Conservation (phyloP, 2,888 invertebrate species). For the Drosophila borborema region DNA sequence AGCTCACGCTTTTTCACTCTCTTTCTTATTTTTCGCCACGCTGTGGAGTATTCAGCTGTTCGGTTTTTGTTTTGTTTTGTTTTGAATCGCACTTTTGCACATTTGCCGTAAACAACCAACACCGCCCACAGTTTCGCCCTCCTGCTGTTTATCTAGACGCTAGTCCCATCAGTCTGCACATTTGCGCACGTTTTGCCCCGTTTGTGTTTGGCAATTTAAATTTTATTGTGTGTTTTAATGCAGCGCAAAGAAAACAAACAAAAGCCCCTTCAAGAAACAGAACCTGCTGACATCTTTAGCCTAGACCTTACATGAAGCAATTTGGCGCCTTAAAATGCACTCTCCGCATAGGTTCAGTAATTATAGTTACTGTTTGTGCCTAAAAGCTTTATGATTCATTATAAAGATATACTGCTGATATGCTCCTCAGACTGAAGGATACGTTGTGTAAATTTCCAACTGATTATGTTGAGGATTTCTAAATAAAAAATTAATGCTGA, state of each 20-base stretch:
- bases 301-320: constrained; percentile 40
- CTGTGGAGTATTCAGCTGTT: constrained; percentile 57
- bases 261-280: constrained; percentile 12
- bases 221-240: constrained; percentile 72
- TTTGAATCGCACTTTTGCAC: constrained; percentile 49
- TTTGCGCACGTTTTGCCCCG: constrained; percentile 53
- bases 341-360: constrained; percentile 20
- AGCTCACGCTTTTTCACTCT: constrained; percentile 23
- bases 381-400: constrained; percentile 12
- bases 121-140: constrained; percentile 11
- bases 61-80: constrained; percentile 71
- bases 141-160: constrained; percentile 28
- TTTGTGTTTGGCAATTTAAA: constrained; percentile 63
- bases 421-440: neutral
- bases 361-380: constrained; percentile 28
- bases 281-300: constrained; percentile 43
- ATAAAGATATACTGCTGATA: neutral
- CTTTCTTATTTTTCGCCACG: constrained; percentile 9
- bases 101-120: constrained; percentile 43
- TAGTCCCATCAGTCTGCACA: constrained; percentile 39
- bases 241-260: constrained; percentile 46
- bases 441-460: neutral
- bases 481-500: neutral
- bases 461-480: neutral
- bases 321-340: constrained; percentile 56